phyloP scores from a whole-genome alignment of 2,888 invertebrate genomes.

The Crematogaster levior region DNA sequence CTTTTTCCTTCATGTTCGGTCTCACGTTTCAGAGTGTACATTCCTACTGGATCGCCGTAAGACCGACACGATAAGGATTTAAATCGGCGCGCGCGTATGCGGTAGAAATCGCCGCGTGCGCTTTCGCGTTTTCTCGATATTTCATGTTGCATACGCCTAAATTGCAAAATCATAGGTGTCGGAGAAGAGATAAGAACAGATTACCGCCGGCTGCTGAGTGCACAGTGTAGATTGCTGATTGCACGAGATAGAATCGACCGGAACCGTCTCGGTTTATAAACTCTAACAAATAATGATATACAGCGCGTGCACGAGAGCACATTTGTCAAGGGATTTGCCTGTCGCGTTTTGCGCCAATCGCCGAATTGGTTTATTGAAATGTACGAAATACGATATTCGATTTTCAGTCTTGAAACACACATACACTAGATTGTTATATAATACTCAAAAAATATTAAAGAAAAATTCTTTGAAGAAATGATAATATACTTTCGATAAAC shows the following conservation, averaged over 20 bases:
- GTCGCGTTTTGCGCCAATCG: neutral
- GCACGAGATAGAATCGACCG: constrained; percentile 19
- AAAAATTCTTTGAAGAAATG: neutral
- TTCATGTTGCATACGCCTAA: constrained; percentile 41
- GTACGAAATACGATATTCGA: neutral
- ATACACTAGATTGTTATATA: neutral
- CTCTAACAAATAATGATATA: constrained; percentile 30
- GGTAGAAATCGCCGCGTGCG: constrained; percentile 44
- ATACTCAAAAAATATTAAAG: neutral
- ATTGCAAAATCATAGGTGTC: constrained; percentile 46
- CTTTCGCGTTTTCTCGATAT: constrained; percentile 11
- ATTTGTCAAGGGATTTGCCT: constrained; percentile 21
- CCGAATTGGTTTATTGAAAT: constrained; percentile 19
- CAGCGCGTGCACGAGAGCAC: constrained; percentile 1
- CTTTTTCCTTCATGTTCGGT: neutral
- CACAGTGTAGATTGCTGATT: constrained; percentile 27
- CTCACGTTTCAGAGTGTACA: constrained; percentile 44
- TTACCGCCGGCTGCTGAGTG: constrained; percentile 6
- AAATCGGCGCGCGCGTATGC: constrained; percentile 34
- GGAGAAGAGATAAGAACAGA: constrained; percentile 34
- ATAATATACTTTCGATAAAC: neutral
- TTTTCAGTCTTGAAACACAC: neutral
- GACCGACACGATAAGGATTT: constrained; percentile 52
- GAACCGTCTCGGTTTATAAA: constrained; percentile 46
- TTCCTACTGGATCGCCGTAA: constrained; percentile 21